Evolutionary conservation across 2,113 vertebrate species (phyloP).

Genomic region (Opisthocomus hoazin): DNA sequence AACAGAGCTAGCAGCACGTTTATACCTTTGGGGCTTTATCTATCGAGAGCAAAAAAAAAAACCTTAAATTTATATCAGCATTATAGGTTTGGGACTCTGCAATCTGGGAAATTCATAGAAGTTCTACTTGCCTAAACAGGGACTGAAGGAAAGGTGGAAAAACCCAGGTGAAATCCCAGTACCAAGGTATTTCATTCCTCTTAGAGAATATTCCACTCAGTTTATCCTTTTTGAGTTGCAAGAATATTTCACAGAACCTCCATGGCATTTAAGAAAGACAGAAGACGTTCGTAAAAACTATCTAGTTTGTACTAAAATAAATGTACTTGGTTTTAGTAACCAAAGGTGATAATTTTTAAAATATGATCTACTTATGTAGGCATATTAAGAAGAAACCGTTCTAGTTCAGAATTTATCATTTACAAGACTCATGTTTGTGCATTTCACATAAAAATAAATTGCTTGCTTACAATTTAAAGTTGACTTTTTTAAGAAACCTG

Average conservation of each 20-base stretch:
- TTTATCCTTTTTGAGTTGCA: background rate
- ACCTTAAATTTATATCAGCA: background rate
- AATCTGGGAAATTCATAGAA: background rate
- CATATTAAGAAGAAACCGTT: background rate
- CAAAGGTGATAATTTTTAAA: background rate
- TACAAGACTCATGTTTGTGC: background rate
- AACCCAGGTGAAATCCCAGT: background rate
- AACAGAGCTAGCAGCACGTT: background rate
- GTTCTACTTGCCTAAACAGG: background rate
- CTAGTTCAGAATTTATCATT: background rate
- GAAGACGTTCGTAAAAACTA: background rate
- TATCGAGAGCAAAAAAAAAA: background rate
- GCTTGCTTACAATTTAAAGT: background rate
- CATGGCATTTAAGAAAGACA: background rate
- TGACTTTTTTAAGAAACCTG: background rate
- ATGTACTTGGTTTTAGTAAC: background rate
- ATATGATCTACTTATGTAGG: background rate
- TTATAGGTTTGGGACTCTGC: background rate
- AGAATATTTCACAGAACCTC: background rate
- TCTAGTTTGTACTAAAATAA: background rate
- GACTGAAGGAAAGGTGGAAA: background rate
- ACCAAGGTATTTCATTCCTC: background rate
- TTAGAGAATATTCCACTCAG: background rate
- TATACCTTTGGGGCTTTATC: background rate
- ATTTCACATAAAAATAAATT: background rate